These are phyloP conservation scores for Ochotona curzoniae DNA, from an alignment of 2,113 vertebrate genomes.

Conservation along the genomic window DNA sequence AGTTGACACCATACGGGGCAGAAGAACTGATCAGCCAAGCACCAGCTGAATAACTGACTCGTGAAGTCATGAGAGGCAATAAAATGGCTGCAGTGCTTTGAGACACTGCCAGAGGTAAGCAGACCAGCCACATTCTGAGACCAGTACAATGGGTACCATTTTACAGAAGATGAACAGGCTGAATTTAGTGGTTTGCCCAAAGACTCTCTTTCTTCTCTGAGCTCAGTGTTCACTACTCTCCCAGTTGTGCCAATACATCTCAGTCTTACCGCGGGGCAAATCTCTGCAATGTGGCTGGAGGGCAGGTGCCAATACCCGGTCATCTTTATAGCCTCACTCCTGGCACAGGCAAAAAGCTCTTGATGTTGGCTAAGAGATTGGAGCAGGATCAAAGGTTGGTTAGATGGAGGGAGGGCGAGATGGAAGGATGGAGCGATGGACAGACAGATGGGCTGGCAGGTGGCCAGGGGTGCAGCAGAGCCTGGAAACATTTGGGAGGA, in stretches of 20 bases:
- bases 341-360: neutral
- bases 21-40: neutral
- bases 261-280: neutral
- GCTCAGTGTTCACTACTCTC: neutral
- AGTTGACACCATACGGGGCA: neutral
- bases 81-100: neutral
- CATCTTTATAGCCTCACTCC: no score
- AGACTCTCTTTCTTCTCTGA: neutral
- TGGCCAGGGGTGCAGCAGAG: neutral
- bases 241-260: neutral
- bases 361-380: neutral
- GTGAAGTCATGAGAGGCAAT: accelerated
- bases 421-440: no score
- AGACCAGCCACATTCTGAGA: neutral
- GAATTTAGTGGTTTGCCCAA: neutral
- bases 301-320: neutral
- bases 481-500: neutral
- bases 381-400: no score
- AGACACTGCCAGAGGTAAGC: neutral
- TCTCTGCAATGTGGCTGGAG: neutral
- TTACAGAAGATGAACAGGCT: neutral
- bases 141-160: neutral
- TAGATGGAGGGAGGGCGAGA: neutral
- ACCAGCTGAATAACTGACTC: neutral
- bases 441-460: neutral